Conservation (phyloP, 2,113 vertebrate genomes). For the Nesoenas mayeri region DNA sequence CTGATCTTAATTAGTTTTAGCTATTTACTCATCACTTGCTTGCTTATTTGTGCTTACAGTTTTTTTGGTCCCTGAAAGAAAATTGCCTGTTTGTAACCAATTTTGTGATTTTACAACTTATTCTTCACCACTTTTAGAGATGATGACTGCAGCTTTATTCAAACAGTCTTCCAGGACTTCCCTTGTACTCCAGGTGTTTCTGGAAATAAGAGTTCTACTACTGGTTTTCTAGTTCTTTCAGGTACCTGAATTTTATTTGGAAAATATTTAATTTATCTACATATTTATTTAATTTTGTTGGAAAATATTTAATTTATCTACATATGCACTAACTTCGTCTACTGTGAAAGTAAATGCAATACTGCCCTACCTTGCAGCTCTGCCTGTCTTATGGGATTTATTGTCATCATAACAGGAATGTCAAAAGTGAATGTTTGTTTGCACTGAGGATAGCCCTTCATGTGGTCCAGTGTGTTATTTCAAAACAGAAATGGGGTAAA, state of each 20-base stretch:
- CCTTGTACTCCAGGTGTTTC: neutral
- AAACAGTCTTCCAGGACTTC: neutral
- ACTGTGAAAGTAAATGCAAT: neutral
- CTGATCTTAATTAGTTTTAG: neutral
- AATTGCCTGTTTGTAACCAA: neutral
- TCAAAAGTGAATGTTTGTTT: neutral
- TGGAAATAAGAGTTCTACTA: neutral
- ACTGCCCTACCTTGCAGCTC: neutral
- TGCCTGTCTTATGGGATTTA: neutral
- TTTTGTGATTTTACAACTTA: neutral
- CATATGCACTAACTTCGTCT: neutral
- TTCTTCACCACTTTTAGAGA: neutral
- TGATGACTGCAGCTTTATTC: neutral
- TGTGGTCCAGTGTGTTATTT: neutral
- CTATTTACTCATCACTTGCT: neutral
- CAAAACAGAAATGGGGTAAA: neutral
- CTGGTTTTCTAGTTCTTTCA: neutral
- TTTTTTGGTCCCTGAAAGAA: neutral
- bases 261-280: neutral
- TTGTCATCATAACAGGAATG: neutral
- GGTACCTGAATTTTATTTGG: neutral
- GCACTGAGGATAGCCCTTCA: neutral
- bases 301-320: neutral
- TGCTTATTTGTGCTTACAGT: neutral
- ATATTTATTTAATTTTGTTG: neutral